Conservation (phyloP, 1,140 invertebrate species). For the Maniola jurtina region DNA sequence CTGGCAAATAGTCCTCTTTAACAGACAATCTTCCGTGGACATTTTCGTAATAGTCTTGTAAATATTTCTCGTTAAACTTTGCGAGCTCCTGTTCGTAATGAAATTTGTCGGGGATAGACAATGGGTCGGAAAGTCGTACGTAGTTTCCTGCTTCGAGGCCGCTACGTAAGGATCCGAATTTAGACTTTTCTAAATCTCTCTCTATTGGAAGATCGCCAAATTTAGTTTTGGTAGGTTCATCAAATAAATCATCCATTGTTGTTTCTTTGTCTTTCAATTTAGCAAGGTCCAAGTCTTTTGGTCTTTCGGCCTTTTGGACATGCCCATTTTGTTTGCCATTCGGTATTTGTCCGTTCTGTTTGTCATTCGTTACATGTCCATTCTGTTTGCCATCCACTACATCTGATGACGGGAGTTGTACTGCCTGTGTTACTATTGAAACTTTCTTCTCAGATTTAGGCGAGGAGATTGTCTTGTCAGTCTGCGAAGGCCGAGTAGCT, state of each 20-base stretch:
- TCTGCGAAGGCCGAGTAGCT: conserved; percentile 61
- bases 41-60: conserved; percentile 59
- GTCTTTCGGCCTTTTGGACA: conserved; percentile 58
- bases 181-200: conserved; percentile 60
- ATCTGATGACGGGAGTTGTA: conserved; percentile 15
- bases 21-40: conserved; percentile 51
- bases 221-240: conserved; percentile 52
- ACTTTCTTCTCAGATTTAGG: conserved; percentile 60
- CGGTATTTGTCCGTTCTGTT: conserved; percentile 35
- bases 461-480: conserved; percentile 53
- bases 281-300: conserved; percentile 61
- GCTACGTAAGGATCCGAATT: conserved; percentile 70
- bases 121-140: conserved; percentile 59
- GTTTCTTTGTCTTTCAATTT: conserved; percentile 43
- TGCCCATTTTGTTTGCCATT: conserved; percentile 51
- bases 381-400: conserved; percentile 46
- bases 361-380: conserved; percentile 49
- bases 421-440: conserved; percentile 41
- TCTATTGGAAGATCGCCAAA: conserved; percentile 55
- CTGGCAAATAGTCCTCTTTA: conserved; percentile 71
- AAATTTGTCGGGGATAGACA: conserved; percentile 53
- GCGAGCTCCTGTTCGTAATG: conserved; percentile 70
- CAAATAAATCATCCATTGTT: conserved; percentile 53
- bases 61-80: conserved; percentile 71
- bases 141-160: conserved; percentile 66